phyloP scores from a whole-genome alignment of 2,113 vertebrate genomes.

The Eidolon helvum region DNA sequence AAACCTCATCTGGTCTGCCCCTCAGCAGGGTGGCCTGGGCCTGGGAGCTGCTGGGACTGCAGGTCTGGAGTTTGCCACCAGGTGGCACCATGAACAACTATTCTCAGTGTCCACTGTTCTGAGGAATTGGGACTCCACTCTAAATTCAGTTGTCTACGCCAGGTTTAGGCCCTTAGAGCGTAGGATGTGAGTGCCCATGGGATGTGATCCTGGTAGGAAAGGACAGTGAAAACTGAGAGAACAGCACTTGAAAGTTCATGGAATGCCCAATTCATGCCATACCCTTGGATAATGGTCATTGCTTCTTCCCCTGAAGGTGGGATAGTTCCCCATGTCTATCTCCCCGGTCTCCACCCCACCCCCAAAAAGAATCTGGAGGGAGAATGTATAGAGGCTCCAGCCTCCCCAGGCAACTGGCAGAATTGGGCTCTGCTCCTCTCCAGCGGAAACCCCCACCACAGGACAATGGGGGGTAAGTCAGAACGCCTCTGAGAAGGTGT shows the following conservation, averaged over 20 bases:
- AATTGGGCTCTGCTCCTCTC: conserved; percentile 17
- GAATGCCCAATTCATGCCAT: not conserved
- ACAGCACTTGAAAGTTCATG: not conserved
- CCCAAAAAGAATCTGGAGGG: conserved; percentile 52
- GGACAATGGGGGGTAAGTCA: conserved; percentile 69
- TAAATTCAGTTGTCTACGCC: not conserved
- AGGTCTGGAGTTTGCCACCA: not conserved
- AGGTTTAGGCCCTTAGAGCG: not conserved
- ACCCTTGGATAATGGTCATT: not conserved
- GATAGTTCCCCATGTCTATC: not conserved
- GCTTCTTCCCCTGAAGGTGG: conserved; percentile 55
- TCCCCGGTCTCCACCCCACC: not conserved
- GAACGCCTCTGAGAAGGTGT: not conserved
- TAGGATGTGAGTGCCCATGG: not conserved
- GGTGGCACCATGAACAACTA: not conserved
- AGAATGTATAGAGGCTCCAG: conserved; percentile 57
- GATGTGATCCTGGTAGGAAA: not conserved
- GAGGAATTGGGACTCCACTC: not conserved
- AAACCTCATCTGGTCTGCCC: not conserved
- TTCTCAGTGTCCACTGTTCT: not conserved
- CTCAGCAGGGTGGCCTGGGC: not conserved
- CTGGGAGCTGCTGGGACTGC: not conserved
- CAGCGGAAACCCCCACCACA: conserved; percentile 39
- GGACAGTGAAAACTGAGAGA: not conserved
- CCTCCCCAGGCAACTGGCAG: conserved; percentile 31